A percentile compares a stretch with the other conserved stretches of the same genome.
phyloP scores from a whole-genome alignment of 2,888 invertebrate genomes.

The Pyrocoelia pectoralis region DNA sequence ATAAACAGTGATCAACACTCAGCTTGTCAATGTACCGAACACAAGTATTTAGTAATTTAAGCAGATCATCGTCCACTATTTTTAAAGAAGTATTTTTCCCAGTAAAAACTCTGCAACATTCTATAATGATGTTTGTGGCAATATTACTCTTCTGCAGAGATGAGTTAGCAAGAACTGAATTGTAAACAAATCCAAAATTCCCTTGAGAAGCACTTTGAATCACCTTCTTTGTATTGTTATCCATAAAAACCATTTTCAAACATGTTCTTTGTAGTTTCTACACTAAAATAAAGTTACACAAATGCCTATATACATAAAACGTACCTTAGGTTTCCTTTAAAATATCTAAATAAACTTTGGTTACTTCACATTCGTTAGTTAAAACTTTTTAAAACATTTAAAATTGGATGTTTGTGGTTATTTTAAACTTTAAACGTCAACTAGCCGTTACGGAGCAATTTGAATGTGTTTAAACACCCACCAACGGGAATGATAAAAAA shows the following conservation, averaged over 20 bases:
- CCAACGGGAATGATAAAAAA: too few species aligned
- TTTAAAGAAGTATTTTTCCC: not conserved
- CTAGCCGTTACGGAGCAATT: too few species aligned
- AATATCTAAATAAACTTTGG: too few species aligned
- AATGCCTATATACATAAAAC: too few species aligned
- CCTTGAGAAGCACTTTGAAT: constrained; percentile 1
- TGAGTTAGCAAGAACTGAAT: not conserved
- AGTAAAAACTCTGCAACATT: constrained; percentile 19
- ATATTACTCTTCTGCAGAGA: not conserved
- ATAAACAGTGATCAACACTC: not conserved
- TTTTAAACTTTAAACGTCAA: too few species aligned
- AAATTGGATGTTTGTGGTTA: too few species aligned
- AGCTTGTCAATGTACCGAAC: constrained; percentile 7
- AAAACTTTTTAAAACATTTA: too few species aligned
- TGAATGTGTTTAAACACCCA: too few species aligned
- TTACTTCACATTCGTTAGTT: too few species aligned
- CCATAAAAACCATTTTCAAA: not conserved
- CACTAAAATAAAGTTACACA: too few species aligned
- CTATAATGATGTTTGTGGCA: constrained; percentile 19
- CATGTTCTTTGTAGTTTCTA: not conserved
- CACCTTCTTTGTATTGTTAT: not conserved
- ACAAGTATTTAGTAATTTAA: constrained; percentile 12
- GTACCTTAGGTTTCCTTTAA: too few species aligned
- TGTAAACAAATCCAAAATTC: constrained; percentile 4
- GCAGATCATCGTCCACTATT: constrained; percentile 6